Conservation (phyloP, 2,113 vertebrate genomes). For the Amblyornis subalaris region DNA sequence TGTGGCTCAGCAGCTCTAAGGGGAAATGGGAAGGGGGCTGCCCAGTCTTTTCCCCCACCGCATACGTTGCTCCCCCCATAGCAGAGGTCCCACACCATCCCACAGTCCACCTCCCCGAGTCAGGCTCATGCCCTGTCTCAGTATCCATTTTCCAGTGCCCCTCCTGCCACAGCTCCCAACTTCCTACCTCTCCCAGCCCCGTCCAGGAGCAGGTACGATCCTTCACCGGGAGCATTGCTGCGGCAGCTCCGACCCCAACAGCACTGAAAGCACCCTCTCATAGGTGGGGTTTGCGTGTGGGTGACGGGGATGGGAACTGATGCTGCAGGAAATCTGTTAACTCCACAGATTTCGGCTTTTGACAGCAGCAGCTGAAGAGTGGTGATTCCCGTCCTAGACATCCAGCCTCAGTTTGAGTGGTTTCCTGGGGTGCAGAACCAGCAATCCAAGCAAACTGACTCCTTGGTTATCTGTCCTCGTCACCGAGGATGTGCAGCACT, state of each 20-base stretch:
- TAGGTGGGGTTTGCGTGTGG: background rate
- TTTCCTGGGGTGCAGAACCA: background rate
- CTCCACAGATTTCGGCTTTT: background rate
- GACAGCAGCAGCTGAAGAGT: background rate
- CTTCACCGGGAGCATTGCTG: background rate
- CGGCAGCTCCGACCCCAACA: background rate
- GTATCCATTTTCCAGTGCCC: background rate
- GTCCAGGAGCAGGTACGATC: background rate
- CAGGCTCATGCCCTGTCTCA: background rate
- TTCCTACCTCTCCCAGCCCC: background rate
- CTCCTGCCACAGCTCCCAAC: background rate
- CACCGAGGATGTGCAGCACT: accelerated
- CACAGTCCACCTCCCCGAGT: background rate
- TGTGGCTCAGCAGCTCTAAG: background rate
- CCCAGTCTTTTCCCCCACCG: background rate
- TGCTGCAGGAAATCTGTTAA: background rate
- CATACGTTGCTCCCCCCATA: accelerated
- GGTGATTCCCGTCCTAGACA: background rate
- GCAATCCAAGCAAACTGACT: background rate
- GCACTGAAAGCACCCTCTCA: conserved; percentile 33
- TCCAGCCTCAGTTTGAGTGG: background rate
- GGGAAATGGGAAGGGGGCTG: background rate
- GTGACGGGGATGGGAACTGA: background rate
- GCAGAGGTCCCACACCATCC: background rate
- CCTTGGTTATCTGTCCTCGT: background rate